Percentiles rank a stretch among this genome's conserved stretches.
These are phyloP conservation scores for Caenorhabditis sulstoni DNA, from an alignment of 2,888 invertebrate genomes.

Conservation along the genomic window DNA sequence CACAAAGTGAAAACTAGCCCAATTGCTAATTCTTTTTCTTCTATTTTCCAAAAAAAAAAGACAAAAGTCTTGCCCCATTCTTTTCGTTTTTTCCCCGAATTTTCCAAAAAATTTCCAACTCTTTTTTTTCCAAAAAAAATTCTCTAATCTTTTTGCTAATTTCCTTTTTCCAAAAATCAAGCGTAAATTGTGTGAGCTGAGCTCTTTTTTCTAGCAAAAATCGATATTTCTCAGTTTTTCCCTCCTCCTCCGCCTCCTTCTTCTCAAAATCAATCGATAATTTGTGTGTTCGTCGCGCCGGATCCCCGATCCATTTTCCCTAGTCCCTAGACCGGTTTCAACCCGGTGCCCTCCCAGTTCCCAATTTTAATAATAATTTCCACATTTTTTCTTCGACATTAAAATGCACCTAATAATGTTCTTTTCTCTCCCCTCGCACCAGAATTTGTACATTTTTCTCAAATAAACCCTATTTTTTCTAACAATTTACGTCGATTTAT, in stretches of 20 bases:
- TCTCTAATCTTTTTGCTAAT: constrained; percentile 22
- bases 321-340: background rate
- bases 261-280: constrained; percentile 6
- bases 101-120: constrained; percentile 22
- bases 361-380: background rate
- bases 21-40: too few species aligned
- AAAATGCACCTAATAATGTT: background rate
- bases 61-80: constrained; percentile 18
- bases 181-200: constrained; percentile 27
- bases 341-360: constrained; percentile 7
- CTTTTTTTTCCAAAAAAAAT: background rate
- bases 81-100: too few species aligned
- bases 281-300: too few species aligned
- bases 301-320: too few species aligned
- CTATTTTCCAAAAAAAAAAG: constrained; percentile 1
- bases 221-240: background rate
- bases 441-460: too few species aligned
- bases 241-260: constrained; percentile 29
- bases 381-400: background rate
- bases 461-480: too few species aligned
- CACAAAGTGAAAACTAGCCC: too few species aligned
- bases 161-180: constrained; percentile 1
- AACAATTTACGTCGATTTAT: too few species aligned
- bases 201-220: constrained; percentile 24
- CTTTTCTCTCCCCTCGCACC: too few species aligned